Base-by-base conservation (phyloP, 2,797 vertebrate genomes). In the Odontamblyopus rebecca region DNA sequence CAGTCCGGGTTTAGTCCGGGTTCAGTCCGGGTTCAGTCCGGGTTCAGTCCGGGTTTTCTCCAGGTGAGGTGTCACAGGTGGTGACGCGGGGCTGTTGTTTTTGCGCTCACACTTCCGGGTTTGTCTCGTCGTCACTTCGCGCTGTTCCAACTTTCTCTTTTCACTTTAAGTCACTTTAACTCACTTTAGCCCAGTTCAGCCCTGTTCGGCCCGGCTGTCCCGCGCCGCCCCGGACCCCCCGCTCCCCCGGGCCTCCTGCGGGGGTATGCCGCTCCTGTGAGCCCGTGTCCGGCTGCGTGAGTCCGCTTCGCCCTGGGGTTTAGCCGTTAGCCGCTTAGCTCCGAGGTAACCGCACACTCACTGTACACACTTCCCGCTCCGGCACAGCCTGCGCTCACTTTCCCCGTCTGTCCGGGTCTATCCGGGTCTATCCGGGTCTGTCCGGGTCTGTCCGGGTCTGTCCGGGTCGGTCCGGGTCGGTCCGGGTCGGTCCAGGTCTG, bases 251-350 rank as follows among this genome's bases (percentile, higher is more conserved):
- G n/a, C 38, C 35, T 26, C 23, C 9, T 44, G 41, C 26, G 1
- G 13, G 29, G 23, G 6, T 12, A 65, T 65, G 63, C 63, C n/a
- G 63, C 63, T 18, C 7, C 26, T 9, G 63, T 65, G 63, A 50
- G 23, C 15, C 41, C 1, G 23, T 38, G 38, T 27, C 6, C 23
- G 9, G 63, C 62, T 27, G n/a, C 18, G 48, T 27, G 38, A 48
- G 35, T 13, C 38, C 35, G 61, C 19, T 63, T 48, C 63, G n/a
- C n/a, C 23, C 54, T 5, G 38, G 26, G 38, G 23, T 50, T 23
- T 65, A 64, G 62, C 62, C 0, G 62, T 44, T 64, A 65, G 62
- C 62, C n/a, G 38, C 38, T 63, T 64, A 44, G 63, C 63, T 65
- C 62, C 13, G 63, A 65, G 63, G 63, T 65, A 65, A 48, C 23